Evolutionary conservation across 1,140 invertebrate genomes (phyloP), one percentile per base, ranked within the genome.

Genomic region (Lordiphosa stackelbergi): DNA sequence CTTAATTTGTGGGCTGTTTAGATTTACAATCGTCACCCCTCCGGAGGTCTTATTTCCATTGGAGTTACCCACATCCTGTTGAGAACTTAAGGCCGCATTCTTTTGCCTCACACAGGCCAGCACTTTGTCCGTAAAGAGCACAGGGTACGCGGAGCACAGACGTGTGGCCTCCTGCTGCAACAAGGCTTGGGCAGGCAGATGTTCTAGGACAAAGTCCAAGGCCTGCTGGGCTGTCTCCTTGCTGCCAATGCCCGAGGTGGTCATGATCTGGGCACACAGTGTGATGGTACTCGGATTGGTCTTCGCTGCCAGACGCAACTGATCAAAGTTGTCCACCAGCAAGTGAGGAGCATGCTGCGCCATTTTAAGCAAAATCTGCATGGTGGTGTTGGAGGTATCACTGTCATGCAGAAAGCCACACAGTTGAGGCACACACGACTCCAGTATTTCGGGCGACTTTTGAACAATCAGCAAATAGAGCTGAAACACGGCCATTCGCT

Each of bases 391-490:
- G 92, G 85, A 47, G 88, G 88, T 83, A 69, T 85, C 59, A 58
- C 68, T 78, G 56, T 83, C 86, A 10, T 72, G 72, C 11, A 79
- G 56, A 37, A 75, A 85, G 19, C 69, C 73, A 31, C 85, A 88
- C n/a, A 88, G 56, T 47, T 86, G 71, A 4, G 77, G 70, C 22
- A 87, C 85, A 46, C 81, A 84, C 0, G 71, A 55, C 40, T 85
- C 84, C 11, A 87, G 49, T 9, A 87, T 85, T 13, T 85, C 90
- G 9, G 95, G 93, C 74, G 94, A 93, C 61, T 93, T 91, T 62
- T 93, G 93, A 1, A 94, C 95, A 41, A 97, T 94, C 49, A 95
- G 90, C 35, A 92, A 91, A 85, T 96, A 95, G 24, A 97, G 88
- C 66, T 93, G 92, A 19, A 97, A 90, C 1, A 98, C 88, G 7